Conservation (phyloP, 2,113 vertebrate genomes). For the Chascanopsetta lugubris region DNA sequence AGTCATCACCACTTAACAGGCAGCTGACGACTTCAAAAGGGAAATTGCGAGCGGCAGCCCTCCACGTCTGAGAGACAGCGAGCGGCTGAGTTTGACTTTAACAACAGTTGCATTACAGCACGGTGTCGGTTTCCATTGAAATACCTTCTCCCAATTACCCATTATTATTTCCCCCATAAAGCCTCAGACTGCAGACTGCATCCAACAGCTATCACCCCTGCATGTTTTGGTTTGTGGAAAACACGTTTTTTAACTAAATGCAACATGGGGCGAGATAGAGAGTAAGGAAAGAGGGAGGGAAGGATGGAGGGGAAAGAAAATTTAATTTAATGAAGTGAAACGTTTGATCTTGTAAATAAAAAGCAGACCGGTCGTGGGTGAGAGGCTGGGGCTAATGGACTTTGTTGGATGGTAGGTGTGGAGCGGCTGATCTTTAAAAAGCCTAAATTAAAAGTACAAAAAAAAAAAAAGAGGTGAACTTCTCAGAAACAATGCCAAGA, state of each 20-base stretch:
- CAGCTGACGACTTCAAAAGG: constrained; percentile 60
- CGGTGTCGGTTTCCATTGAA: constrained; percentile 82
- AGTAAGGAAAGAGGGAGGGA: constrained; percentile 5
- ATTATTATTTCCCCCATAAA: constrained; percentile 86
- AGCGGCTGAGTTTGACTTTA: constrained; percentile 62
- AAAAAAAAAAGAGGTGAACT: constrained; percentile 74
- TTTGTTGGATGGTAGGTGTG: constrained; percentile 81
- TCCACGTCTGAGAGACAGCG: constrained; percentile 60
- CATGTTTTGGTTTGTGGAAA: constrained; percentile 81
- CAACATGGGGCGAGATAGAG: constrained; percentile 57
- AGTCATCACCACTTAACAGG: constrained; percentile 60
- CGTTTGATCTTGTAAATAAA: constrained; percentile 86
- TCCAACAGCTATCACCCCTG: constrained; percentile 67
- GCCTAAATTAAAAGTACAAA: too few species aligned
- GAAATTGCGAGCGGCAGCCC: constrained; percentile 52
- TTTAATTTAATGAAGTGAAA: constrained; percentile 84
- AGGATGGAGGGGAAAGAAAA: constrained; percentile 57
- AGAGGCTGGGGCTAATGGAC: constrained; percentile 75
- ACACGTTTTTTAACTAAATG: constrained; percentile 82
- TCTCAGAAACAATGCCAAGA: constrained; percentile 83
- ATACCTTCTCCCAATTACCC: constrained; percentile 85
- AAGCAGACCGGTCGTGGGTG: constrained; percentile 78
- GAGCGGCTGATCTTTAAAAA: constrained; percentile 80
- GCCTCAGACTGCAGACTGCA: constrained; percentile 79
- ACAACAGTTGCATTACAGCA: constrained; percentile 75